Evolutionary conservation across 1,140 invertebrate genomes (phyloP).

Genomic region (Diorhabda sublineata): DNA sequence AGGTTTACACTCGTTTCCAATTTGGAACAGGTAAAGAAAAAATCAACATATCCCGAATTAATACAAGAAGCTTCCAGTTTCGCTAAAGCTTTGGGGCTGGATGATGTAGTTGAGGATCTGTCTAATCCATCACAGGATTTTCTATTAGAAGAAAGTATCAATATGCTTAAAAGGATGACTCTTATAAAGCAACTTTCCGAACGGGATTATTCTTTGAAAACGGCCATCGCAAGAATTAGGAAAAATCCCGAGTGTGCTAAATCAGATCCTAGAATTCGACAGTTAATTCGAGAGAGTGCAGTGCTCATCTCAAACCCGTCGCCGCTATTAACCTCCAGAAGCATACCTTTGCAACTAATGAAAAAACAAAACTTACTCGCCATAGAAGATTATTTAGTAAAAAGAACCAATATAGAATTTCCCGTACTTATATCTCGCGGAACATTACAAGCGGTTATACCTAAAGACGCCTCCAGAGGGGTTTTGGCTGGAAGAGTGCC

Average conservation of each 20-base stretch:
- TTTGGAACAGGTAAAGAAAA: slow-evolving; percentile 22
- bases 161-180: slow-evolving; percentile 66
- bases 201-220: slow-evolving; percentile 57
- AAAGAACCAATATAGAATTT: slow-evolving; percentile 53
- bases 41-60: slow-evolving; percentile 44
- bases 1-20: slow-evolving; percentile 28
- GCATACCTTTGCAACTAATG: slow-evolving; percentile 63
- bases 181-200: slow-evolving; percentile 70
- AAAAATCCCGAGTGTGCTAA: slow-evolving; percentile 62
- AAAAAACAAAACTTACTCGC: slow-evolving; percentile 64
- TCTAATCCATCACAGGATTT: slow-evolving; percentile 22
- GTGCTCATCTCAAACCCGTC: slow-evolving; percentile 50
- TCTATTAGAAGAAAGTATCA: slow-evolving; percentile 51
- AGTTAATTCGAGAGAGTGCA: slow-evolving; percentile 67
- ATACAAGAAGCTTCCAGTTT: slow-evolving; percentile 63
- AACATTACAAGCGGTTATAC: slow-evolving; percentile 72
- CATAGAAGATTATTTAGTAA: slow-evolving; percentile 70
- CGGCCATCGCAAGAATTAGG: slow-evolving; percentile 57
- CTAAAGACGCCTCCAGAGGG: slow-evolving; percentile 65
- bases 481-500: slow-evolving; percentile 71
- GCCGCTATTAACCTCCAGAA: slow-evolving; percentile 56
- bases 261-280: slow-evolving; percentile 62
- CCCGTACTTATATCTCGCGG: slow-evolving; percentile 72
- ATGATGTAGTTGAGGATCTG: slow-evolving; percentile 52
- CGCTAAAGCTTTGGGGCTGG: slow-evolving; percentile 65